Evolutionary conservation across 2,888 invertebrate genomes (phyloP), one percentile per base, ranked within the genome.

Genomic region (Cacoxenus indagator): DNA sequence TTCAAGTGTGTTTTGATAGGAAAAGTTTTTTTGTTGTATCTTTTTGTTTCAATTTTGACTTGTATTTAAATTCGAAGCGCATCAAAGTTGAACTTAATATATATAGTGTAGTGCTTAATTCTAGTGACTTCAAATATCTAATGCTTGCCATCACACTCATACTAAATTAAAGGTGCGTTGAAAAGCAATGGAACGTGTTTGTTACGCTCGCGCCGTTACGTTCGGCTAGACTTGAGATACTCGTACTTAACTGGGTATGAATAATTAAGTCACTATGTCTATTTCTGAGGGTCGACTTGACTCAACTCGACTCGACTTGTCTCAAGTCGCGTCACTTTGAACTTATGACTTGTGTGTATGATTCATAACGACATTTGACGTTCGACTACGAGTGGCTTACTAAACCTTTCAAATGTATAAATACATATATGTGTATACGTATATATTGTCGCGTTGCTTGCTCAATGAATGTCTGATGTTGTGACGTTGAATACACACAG

Each of bases 261-360:
- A 75, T 80, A 77, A 77, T 82, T 78, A 78, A 78, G 78, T 75
- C 74, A 80, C 55, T 72, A 57, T 75, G 80, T 73, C 78, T 75
- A 70, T 67, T 55, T 65, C 24, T 43, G 22, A 26, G 24, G 26
- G 17, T n/a, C 45, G 45, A 45, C 19, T 54, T 17, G 51, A n/a
- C n/a, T n/a, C n/a, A n/a, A n/a, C n/a, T n/a, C n/a, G n/a, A n/a
- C n/a, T n/a, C n/a, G n/a, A n/a, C n/a, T n/a, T n/a, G n/a, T n/a
- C n/a, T n/a, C n/a, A n/a, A n/a, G 1, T 51, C 31, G 54, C 54
- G 31, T 17, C 37, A 17, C 26, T 48, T 67, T 64, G 70, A 67
- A 67, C 54, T 51, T 31, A 46, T 67, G 57, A 67, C 51, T 64
- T 22, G 31, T 31, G 61, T 62, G 59, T 22, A 14, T 61, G 57